These are phyloP conservation scores for Zeugodacus cucurbitae DNA, from an alignment of 1,140 invertebrate genomes.

Conservation along the genomic window DNA sequence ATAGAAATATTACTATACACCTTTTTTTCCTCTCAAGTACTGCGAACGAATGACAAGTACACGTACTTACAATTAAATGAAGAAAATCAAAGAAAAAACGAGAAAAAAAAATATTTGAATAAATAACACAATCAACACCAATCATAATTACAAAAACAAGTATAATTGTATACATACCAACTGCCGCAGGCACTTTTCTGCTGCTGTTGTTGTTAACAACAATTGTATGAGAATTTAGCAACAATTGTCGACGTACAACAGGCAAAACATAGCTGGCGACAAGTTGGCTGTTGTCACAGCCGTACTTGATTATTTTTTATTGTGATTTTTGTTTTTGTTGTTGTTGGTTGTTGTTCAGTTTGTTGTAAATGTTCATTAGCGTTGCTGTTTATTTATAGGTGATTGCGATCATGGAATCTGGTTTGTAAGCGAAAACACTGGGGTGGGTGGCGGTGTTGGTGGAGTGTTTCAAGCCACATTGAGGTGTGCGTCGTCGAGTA, in stretches of 20 bases:
- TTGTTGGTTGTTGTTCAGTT: neutral
- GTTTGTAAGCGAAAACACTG: neutral
- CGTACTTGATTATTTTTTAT: neutral
- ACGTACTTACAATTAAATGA: neutral
- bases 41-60: neutral
- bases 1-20: slow-evolving; percentile 8
- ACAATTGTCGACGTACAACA: neutral
- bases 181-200: neutral
- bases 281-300: slow-evolving; percentile 32
- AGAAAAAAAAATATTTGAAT: neutral
- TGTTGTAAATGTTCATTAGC: slow-evolving; percentile 30
- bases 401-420: slow-evolving; percentile 3
- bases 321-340: neutral
- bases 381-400: neutral
- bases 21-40: neutral
- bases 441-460: neutral
- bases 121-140: slow-evolving; percentile 37
- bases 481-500: no score
- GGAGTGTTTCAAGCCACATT: no score
- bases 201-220: neutral
- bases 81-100: neutral
- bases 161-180: neutral
- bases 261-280: slow-evolving; percentile 3
- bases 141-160: slow-evolving; percentile 31
- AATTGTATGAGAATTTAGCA: neutral